Conservation (phyloP, 2,113 vertebrate genomes). For the Halcyon malimbica region DNA sequence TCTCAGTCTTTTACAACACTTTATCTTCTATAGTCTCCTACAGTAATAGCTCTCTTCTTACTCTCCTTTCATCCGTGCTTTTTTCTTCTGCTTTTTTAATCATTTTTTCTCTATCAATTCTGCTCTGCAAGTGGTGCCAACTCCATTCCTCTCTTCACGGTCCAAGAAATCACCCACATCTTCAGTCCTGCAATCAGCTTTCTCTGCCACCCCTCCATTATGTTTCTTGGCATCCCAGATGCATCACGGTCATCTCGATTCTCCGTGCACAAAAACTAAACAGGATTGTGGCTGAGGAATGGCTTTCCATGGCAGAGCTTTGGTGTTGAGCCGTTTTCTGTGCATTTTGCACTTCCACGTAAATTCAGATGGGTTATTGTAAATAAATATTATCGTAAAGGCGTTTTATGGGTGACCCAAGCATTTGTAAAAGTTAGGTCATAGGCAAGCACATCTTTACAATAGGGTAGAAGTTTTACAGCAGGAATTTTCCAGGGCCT, state of each 20-base stretch:
- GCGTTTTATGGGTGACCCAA: not conserved
- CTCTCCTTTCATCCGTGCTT: not conserved
- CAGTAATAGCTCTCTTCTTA: not conserved
- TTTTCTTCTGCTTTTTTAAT: not conserved
- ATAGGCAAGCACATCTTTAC: not conserved
- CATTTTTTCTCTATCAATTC: not conserved
- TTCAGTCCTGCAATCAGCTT: not conserved
- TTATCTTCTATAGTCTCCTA: not conserved
- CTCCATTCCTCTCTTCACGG: not conserved
- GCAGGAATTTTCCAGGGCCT: slow-evolving; percentile 27
- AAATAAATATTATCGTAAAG: not conserved
- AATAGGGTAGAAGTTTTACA: not conserved
- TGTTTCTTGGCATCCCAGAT: not conserved
- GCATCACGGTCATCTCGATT: not conserved
- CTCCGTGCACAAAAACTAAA: not conserved
- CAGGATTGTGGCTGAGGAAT: not conserved
- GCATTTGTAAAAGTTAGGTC: slow-evolving; percentile 5
- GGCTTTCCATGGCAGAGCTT: not conserved
- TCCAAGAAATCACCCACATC: not conserved
- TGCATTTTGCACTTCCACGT: not conserved
- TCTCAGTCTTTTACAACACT: not conserved
- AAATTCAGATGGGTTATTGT: not conserved
- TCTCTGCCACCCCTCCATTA: fast-evolving
- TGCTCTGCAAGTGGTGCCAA: not conserved
- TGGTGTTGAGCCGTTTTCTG: not conserved